A percentile compares a stretch with the other conserved stretches of the same genome.
These are phyloP conservation scores for Zoanthus solanderi DNA, from an alignment of 92 coral and sea anemone genomes.

Conservation along the genomic window DNA sequence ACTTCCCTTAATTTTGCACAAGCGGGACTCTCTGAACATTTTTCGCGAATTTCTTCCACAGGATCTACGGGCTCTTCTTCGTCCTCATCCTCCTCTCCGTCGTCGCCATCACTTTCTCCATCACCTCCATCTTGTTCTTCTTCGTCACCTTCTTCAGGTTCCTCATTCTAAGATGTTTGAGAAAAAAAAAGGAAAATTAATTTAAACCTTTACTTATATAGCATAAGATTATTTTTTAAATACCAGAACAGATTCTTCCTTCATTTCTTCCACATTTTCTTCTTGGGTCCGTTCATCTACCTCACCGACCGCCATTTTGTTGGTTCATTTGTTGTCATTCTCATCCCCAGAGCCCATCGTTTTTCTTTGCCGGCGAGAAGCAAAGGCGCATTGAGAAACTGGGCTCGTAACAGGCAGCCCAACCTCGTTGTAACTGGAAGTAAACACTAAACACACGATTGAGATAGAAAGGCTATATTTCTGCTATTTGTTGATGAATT, in stretches of 20 bases:
- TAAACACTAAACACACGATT: too few relatives aligned
- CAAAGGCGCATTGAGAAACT: too few relatives aligned
- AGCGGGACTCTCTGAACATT: constrained; percentile 73
- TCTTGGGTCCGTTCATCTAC: constrained; percentile 70
- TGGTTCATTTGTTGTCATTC: too few relatives aligned
- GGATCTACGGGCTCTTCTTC: constrained; percentile 96
- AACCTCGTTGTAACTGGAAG: too few relatives aligned
- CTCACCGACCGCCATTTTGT: constrained; percentile 84
- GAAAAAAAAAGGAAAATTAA: not conserved
- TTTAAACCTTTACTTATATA: not conserved
- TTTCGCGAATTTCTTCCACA: constrained; percentile 76
- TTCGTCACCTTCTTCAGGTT: constrained; percentile 71
- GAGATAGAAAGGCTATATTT: too few relatives aligned
- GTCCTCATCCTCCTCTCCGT: constrained; percentile 95
- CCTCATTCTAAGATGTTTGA: constrained; percentile 43
- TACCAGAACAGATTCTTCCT: constrained; percentile 21
- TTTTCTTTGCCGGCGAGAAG: too few relatives aligned
- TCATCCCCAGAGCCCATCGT: too few relatives aligned
- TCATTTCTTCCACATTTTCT: constrained; percentile 74
- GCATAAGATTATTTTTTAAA: not conserved
- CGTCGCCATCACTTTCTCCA: constrained; percentile 71
- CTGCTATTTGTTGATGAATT: too few relatives aligned
- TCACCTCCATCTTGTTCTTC: constrained; percentile 71
- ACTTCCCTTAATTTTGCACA: constrained; percentile 77
- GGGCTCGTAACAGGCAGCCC: too few relatives aligned